Evolutionary conservation across 2,797 vertebrate species (phyloP).

Genomic region (Typhlichthys eigenmanni): DNA sequence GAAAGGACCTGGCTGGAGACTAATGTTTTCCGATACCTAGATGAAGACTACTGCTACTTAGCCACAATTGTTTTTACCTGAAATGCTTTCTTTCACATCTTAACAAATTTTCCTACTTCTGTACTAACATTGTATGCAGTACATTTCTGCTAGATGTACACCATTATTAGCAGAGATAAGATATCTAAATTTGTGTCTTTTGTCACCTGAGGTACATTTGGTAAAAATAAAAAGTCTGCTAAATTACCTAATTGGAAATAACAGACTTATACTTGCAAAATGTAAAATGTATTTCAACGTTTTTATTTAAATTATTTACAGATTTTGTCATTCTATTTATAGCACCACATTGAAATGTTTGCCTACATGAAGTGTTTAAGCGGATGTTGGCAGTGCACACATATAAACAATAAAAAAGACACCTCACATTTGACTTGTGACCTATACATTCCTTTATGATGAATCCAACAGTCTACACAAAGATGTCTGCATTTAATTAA

Average conservation of each 20-base stretch:
- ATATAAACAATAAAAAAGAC: constrained; percentile 60
- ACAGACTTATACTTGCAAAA: constrained; percentile 56
- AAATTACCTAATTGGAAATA: constrained; percentile 7
- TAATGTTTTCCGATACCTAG: constrained; percentile 16
- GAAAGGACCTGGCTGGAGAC: constrained; percentile 42
- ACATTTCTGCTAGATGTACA: too few species aligned
- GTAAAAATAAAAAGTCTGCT: too few species aligned
- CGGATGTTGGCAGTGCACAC: constrained; percentile 58
- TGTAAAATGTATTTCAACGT: constrained; percentile 36
- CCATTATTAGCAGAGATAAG: too few species aligned
- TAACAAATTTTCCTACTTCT: too few species aligned
- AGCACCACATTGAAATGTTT: constrained; percentile 68
- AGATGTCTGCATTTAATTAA: constrained; percentile 50
- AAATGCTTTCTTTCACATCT: too few species aligned
- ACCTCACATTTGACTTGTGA: constrained; percentile 65
- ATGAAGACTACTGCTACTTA: too few species aligned
- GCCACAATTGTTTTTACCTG: too few species aligned
- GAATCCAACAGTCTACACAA: constrained; percentile 65
- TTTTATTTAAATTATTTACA: constrained; percentile 87
- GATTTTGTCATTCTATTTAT: constrained; percentile 48
- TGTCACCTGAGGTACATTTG: too few species aligned
- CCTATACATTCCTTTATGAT: constrained; percentile 69
- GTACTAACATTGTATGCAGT: too few species aligned
- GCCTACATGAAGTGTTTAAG: constrained; percentile 51
- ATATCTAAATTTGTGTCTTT: too few species aligned